Percentiles rank a stretch among this genome's conserved stretches.
phyloP scores from a whole-genome alignment of 2,113 vertebrate species.

The Sebastes schlegelii region DNA sequence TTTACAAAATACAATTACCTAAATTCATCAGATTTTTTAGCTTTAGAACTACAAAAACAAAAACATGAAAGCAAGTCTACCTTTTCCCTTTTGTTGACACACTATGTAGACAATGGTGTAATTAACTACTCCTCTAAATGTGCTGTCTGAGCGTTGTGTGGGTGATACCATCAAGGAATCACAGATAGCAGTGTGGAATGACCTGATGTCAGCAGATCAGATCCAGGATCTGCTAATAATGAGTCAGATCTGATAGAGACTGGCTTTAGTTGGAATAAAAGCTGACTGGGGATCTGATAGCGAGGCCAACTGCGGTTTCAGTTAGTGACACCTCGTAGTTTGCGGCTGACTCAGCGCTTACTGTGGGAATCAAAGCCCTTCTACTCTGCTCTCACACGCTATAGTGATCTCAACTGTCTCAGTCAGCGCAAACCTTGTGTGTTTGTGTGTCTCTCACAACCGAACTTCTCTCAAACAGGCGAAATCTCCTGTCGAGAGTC shows the following conservation, averaged over 20 bases:
- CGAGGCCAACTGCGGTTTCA: conserved; percentile 56
- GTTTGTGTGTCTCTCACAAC: conserved; percentile 33
- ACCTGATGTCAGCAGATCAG: conserved; percentile 80
- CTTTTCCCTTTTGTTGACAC: conserved; percentile 6
- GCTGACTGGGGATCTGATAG: conserved; percentile 78
- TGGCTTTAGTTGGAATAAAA: conserved; percentile 66
- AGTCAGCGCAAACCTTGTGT: conserved; percentile 71
- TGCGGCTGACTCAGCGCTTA: conserved; percentile 81
- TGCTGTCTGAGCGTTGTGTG: conserved; percentile 62
- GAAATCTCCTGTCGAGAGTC: conserved; percentile 39
- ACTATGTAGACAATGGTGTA: conserved; percentile 51
- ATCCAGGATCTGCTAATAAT: conserved; percentile 73
- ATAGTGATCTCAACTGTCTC: conserved; percentile 66
- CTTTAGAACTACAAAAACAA: conserved; percentile 5
- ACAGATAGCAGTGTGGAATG: conserved; percentile 70
- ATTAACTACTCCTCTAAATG: conserved; percentile 68
- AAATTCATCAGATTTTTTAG: conserved; percentile 32
- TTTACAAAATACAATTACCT: conserved; percentile 60
- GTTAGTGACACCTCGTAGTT: conserved; percentile 60
- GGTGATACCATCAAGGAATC: conserved; percentile 75
- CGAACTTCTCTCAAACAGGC: conserved; percentile 28
- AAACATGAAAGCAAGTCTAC: background rate
- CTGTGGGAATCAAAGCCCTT: conserved; percentile 81
- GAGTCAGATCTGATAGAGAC: conserved; percentile 75
- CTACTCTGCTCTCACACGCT: conserved; percentile 72